Base-by-base conservation (phyloP, 1,140 invertebrate genomes). In the Solenopsis invicta region DNA sequence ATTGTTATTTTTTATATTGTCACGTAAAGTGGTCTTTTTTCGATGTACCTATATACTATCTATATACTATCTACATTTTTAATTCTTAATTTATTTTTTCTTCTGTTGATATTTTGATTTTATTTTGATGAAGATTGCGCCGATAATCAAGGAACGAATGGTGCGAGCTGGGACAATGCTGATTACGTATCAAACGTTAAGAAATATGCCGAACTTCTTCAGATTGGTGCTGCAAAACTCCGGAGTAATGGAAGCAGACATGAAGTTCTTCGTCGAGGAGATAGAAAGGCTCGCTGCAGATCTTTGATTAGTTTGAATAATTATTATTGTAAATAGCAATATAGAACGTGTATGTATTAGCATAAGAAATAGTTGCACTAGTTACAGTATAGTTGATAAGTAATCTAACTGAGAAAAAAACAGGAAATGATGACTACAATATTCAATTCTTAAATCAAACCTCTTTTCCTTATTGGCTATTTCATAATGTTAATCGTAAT, bases 141-240 rank as follows among this genome's bases (percentile, higher is more conserved):
- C 99, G 0, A 97, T 97, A 92, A 97, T 99, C 66, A 99, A 99
- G 94, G 98, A 98, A 92, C 95, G 96, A 84, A 99, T 99, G 99
- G 98, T 99, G 96, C 97, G 98, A 93, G 97, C 98, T 93, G 99
- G 99, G 4, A 97, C 97, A 4, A 99, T 99, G 97, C 98, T 99
- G 97, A 97, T 99, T 45, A 99, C 98, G 18, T 99, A 99, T 93
- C 99, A 99, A 93, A 98, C 98, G 0, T 95, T 98, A 85, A 96
- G 97, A 64, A 95, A 96, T 80, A 95, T 97, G 85, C 98, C 98
- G 0, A 98, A 99, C 94, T 99, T 99, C 95, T 99, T 99, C 96
- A 96, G 99, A 59, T 96, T 99, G 72, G 98, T 99, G 9, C 96
- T 99, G 89, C 98, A 98, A 94, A 99, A 98, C 92, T 99, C 98